Evolutionary conservation across 2,113 vertebrate species (phyloP).

Genomic region (Protobothrops mucrosquamatus): DNA sequence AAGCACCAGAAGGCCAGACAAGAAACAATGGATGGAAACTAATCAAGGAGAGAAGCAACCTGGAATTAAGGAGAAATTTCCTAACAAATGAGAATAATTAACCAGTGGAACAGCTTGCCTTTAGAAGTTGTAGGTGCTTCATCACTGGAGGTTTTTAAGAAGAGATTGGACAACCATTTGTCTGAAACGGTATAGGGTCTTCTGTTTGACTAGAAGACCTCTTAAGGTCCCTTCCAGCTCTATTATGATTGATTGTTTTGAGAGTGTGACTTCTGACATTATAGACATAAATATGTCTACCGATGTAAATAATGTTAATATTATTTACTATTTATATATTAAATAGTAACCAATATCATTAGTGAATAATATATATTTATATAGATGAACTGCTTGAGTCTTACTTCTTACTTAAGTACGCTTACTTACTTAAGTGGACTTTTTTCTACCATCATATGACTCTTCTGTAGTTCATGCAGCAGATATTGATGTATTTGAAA

Average conservation of each 20-base stretch:
- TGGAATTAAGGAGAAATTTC: neutral
- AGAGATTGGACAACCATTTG: too few species aligned
- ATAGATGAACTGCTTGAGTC: neutral
- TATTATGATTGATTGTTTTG: neutral
- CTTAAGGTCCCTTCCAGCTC: neutral
- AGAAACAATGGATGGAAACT: too few species aligned
- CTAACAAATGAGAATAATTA: neutral
- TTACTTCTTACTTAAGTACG: neutral
- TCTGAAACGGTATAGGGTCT: too few species aligned
- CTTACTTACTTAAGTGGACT: neutral
- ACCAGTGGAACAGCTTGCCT: neutral
- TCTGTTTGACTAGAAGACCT: neutral
- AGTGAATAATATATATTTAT: neutral
- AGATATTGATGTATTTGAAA: neutral
- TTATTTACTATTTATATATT: neutral
- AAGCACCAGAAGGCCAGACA: too few species aligned
- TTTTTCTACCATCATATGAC: neutral
- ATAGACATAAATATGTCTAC: neutral
- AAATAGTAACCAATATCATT: neutral
- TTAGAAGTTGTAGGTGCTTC: too few species aligned
- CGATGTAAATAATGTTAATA: too few species aligned
- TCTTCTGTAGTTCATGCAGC: neutral
- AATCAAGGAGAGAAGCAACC: too few species aligned
- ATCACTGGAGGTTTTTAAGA: too few species aligned
- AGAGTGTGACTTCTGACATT: neutral